These are phyloP conservation scores for Willisornis vidua DNA, from an alignment of 2,113 vertebrate species.

Conservation along the genomic window DNA sequence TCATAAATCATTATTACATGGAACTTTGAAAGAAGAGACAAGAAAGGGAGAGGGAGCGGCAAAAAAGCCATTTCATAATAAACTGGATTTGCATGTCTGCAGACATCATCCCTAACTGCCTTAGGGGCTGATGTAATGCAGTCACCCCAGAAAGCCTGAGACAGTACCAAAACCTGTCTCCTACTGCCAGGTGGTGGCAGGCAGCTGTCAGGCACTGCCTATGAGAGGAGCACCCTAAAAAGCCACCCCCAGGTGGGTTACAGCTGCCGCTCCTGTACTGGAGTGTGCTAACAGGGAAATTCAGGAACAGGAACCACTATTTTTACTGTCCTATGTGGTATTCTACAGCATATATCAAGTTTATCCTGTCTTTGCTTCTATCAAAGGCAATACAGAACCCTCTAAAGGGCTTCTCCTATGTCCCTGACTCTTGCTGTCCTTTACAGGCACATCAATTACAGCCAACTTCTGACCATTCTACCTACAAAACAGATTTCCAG, in stretches of 20 bases:
- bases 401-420: background rate
- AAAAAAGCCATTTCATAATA: background rate
- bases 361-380: background rate
- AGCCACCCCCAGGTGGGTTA: background rate
- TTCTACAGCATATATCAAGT: background rate
- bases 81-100: background rate
- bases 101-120: background rate
- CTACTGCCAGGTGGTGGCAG: background rate
- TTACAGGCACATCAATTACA: background rate
- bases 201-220: background rate
- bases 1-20: background rate
- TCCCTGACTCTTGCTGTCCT: background rate
- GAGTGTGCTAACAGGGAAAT: background rate
- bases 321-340: background rate
- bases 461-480: background rate
- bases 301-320: background rate
- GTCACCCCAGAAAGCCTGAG: accelerated
- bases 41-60: background rate
- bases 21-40: background rate
- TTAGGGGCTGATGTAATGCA: background rate
- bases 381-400: background rate
- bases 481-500: background rate
- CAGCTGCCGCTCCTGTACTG: background rate
- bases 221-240: background rate
- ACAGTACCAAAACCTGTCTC: background rate